Evolutionary conservation across 1,140 invertebrate species (phyloP), one percentile per base, ranked within the genome.

Genomic region (Euura lappo): DNA sequence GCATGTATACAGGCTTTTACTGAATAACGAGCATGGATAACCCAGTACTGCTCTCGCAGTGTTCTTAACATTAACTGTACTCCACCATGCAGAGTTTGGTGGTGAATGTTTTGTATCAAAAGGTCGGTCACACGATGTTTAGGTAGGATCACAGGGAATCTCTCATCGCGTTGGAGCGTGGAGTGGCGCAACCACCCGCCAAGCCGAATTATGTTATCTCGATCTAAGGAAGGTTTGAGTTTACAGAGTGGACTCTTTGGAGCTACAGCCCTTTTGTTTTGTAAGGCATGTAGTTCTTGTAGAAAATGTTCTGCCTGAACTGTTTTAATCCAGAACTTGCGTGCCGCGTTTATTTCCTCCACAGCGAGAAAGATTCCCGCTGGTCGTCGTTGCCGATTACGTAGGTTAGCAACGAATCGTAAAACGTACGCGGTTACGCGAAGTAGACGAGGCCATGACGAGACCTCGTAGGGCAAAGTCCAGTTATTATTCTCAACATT

Each of bases 91-190:
- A 84, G 68, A 44, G 75, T 69, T 44, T 72, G 71, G 2, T 60
- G 1, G 73, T 87, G 85, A 44, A 78, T 70, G 67, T 82, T 11
- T 6, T 68, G 51, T n/a, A 87, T 79, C 2, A 87, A 71, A 4
- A 79, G 44, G 6, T 69, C 70, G 3, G 72, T 74, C 8, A 80
- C 42, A 44, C 66, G 45, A 69, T 76, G 47, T 68, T 70, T 72
- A 11, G 78, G 69, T 44, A 80, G 47, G 4, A 80, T 28, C 67
- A 68, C 6, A 74, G 28, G 47, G 68, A 77, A 10, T 42, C 6
- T 5, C 68, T 65, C 5, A 43, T n/a, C n/a, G 77, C 60, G n/a
- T 78, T 68, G 3, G 7, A n/a, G n/a, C n/a, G n/a, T n/a, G n/a
- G n/a, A n/a, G n/a, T n/a, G n/a, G n/a, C n/a, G 11, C 11, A 79